Conservation (phyloP, 2,113 vertebrate species). For the Melanostigma gelatinosum region DNA sequence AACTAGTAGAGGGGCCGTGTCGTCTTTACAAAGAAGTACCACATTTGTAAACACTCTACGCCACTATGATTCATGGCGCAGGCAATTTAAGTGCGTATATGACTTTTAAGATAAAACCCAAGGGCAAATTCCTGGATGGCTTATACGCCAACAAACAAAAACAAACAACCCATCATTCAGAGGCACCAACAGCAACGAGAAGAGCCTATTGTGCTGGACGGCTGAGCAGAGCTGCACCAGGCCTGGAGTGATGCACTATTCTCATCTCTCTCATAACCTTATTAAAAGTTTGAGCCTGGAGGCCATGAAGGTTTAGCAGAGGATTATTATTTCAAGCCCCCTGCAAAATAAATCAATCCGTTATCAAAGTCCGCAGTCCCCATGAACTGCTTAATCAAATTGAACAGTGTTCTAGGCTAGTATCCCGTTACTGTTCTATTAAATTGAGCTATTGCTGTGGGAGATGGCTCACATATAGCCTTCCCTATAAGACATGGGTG, state of each 20-base stretch:
- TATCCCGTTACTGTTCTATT: slow-evolving; percentile 80
- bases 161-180: slow-evolving; percentile 67
- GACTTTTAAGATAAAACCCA: slow-evolving; percentile 78
- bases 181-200: slow-evolving; percentile 52
- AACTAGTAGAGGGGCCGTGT: slow-evolving; percentile 42
- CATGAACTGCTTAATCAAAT: slow-evolving; percentile 83
- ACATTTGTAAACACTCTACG: slow-evolving; percentile 50
- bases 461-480: slow-evolving; percentile 76
- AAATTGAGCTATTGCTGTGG: slow-evolving; percentile 78
- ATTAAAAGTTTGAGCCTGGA: slow-evolving; percentile 80
- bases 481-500: slow-evolving; percentile 69
- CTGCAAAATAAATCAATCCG: slow-evolving; percentile 83
- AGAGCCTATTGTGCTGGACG: slow-evolving; percentile 40
- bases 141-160: slow-evolving; percentile 71
- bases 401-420: slow-evolving; percentile 80
- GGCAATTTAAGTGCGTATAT: slow-evolving; percentile 58
- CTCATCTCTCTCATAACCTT: slow-evolving; percentile 81
- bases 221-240: slow-evolving; percentile 41
- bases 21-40: slow-evolving; percentile 45
- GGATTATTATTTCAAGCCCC: slow-evolving; percentile 84
- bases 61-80: slow-evolving; percentile 40
- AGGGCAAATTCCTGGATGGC: slow-evolving; percentile 72
- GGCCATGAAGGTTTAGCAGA: slow-evolving; percentile 78
- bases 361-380: slow-evolving; percentile 81
- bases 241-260: slow-evolving; percentile 70